Evolutionary conservation across 2,797 vertebrate genomes (phyloP).

Genomic region (Acanthurus leucopareius): DNA sequence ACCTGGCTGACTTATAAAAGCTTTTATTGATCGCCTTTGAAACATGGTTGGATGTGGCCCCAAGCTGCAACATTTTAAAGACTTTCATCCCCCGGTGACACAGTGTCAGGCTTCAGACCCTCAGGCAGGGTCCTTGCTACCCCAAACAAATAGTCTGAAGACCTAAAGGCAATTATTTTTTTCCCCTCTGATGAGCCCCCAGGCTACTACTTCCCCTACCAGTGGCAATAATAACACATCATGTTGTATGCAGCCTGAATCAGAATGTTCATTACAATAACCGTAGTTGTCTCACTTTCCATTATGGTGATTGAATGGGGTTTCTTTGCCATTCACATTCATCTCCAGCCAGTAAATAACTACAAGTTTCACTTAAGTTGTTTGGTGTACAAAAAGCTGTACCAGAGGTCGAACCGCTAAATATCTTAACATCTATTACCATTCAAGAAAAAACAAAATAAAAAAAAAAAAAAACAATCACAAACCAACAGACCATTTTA

Average conservation of each 20-base stretch:
- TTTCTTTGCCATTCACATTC: constrained; percentile 2
- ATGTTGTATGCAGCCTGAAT: constrained; percentile 29
- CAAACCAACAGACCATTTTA: no score
- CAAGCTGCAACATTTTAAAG: constrained; percentile 32
- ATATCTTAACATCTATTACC: neutral
- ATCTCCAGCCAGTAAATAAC: constrained; percentile 7
- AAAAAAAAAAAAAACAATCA: no score
- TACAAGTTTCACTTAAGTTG: constrained; percentile 11
- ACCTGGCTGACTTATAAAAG: constrained; percentile 25
- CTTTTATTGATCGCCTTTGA: constrained; percentile 41
- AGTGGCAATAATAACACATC: constrained; percentile 29
- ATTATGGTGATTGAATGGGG: neutral
- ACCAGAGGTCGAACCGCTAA: neutral
- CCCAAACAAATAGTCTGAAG: constrained; percentile 26
- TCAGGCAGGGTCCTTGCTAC: constrained; percentile 32
- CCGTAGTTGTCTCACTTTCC: constrained; percentile 10
- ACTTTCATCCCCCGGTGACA: constrained; percentile 17
- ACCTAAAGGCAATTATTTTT: constrained; percentile 19
- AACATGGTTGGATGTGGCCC: constrained; percentile 39
- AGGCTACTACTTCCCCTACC: constrained; percentile 12
- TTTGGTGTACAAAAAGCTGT: constrained; percentile 11
- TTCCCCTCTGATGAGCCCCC: constrained; percentile 7
- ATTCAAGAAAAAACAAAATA: neutral
- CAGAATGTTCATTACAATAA: constrained; percentile 15
- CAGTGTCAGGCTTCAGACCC: constrained; percentile 7